These are phyloP conservation scores for Hiodon tergisus DNA, from an alignment of 2,113 vertebrate genomes.

Conservation along the genomic window DNA sequence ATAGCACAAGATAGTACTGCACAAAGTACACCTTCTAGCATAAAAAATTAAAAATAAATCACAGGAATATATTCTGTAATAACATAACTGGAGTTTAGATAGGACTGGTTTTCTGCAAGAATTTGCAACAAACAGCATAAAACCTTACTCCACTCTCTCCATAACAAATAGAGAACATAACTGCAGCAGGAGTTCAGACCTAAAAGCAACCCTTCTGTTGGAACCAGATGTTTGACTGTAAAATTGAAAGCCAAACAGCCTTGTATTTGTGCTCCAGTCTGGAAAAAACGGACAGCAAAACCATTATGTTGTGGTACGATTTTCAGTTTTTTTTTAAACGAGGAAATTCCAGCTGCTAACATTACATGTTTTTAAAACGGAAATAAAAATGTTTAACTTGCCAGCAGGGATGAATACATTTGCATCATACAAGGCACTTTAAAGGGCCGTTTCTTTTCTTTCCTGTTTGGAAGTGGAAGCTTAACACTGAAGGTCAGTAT, in stretches of 20 bases:
- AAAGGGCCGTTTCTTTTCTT: neutral
- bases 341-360: conserved; percentile 17
- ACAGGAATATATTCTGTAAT: neutral
- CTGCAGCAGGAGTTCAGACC: conserved; percentile 8
- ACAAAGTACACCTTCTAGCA: neutral
- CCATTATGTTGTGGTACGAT: neutral
- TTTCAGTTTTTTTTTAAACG: neutral
- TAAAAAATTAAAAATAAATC: neutral
- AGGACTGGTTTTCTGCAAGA: neutral
- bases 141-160: neutral
- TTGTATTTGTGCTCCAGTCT: conserved; percentile 1
- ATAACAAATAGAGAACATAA: neutral
- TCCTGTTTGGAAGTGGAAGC: neutral
- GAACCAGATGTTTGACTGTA: neutral
- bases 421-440: neutral
- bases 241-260: conserved; percentile 7
- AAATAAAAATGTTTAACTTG: neutral
- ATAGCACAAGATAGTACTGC: neutral
- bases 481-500: neutral
- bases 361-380: conserved; percentile 1
- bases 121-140: neutral
- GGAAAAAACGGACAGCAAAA: neutral
- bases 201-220: neutral
- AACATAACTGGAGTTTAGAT: conserved; percentile 10
- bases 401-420: neutral